A percentile compares a stretch with the other conserved stretches of the same genome.
Evolutionary conservation across 2,888 invertebrate genomes (phyloP).

Genomic region (Thera britannica): DNA sequence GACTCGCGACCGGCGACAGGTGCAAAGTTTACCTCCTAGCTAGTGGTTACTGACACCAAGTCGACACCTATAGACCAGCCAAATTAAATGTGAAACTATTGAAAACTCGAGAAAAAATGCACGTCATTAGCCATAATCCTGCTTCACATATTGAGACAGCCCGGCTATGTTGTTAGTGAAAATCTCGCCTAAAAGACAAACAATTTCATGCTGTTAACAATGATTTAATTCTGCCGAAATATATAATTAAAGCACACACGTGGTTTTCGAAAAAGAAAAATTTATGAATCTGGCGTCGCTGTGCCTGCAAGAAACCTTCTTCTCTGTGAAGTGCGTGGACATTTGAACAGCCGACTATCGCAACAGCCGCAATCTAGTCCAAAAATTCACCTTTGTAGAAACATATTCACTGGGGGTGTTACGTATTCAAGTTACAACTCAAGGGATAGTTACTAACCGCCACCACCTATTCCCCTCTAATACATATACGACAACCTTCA

Average conservation of each 20-base stretch:
- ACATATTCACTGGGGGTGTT: conserved; percentile 21
- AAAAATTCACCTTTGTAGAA: conserved; percentile 46
- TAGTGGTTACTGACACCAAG: too few relatives aligned
- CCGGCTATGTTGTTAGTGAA: too few relatives aligned
- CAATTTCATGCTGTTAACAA: not conserved
- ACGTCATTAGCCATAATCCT: too few relatives aligned
- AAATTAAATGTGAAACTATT: too few relatives aligned
- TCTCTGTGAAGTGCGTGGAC: conserved; percentile 58
- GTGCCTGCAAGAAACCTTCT: conserved; percentile 51
- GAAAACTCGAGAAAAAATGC: too few relatives aligned
- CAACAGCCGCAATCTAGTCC: conserved; percentile 57
- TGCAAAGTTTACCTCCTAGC: too few relatives aligned
- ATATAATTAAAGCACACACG: not conserved
- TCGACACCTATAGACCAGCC: too few relatives aligned
- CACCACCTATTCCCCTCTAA: not conserved
- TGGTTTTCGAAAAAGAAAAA: not conserved
- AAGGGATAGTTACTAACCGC: conserved; percentile 7
- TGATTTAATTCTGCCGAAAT: conserved; percentile 4
- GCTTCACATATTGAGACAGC: too few relatives aligned
- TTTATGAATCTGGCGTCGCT: conserved; percentile 26
- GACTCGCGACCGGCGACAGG: too few relatives aligned
- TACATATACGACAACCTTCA: not conserved
- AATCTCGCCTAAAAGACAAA: too few relatives aligned
- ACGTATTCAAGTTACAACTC: conserved; percentile 24
- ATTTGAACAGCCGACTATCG: conserved; percentile 57